Conservation (phyloP, 2,797 vertebrate species). For the Chrysolophus pictus region DNA sequence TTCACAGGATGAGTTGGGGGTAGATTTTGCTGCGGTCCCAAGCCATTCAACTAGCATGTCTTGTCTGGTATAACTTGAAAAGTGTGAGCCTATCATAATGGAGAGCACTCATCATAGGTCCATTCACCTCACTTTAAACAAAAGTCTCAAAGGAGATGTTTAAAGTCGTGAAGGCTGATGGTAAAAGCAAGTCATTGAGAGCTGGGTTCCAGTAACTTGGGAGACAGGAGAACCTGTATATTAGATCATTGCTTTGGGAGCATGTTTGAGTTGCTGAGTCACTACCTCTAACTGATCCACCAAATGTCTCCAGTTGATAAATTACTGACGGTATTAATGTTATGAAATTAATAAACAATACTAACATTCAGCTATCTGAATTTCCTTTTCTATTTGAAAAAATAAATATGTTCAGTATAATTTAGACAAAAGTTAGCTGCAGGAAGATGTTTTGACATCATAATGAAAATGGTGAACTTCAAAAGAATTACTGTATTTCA, state of each 20-base stretch:
- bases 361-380: conserved; percentile 7
- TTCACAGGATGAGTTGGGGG: background rate
- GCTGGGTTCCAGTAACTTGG: background rate
- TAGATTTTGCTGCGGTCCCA: background rate
- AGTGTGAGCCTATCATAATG: background rate
- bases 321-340: conserved; percentile 20
- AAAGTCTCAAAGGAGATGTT: background rate
- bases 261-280: conserved; percentile 45
- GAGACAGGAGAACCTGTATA: conserved; percentile 38
- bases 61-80: background rate
- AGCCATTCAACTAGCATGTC: background rate
- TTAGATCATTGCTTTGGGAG: conserved; percentile 62
- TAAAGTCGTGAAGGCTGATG: background rate
- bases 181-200: conserved; percentile 20
- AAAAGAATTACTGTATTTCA: conserved; percentile 34
- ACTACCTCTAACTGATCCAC: background rate
- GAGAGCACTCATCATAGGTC: background rate
- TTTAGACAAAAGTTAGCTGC: conserved; percentile 50
- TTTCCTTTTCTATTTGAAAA: conserved; percentile 56
- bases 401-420: conserved; percentile 17
- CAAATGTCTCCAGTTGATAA: conserved; percentile 46
- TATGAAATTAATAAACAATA: conserved; percentile 22
- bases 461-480: conserved; percentile 49
- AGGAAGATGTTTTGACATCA: conserved; percentile 34
- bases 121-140: background rate